These are phyloP conservation scores for Dendrocopos noguchii DNA, from an alignment of 2,113 vertebrate species.

Conservation along the genomic window DNA sequence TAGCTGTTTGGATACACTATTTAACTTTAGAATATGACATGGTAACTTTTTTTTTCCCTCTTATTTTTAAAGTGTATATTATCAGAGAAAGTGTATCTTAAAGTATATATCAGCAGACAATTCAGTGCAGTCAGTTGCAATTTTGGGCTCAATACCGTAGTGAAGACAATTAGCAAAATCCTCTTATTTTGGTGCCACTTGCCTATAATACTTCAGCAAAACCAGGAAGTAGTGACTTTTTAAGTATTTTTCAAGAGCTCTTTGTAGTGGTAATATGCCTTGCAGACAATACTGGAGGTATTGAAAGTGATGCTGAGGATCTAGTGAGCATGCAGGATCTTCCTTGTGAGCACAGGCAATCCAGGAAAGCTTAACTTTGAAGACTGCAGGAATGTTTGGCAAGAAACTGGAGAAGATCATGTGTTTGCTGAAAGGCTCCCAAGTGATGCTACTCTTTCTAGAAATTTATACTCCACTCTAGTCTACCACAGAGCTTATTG, in stretches of 20 bases:
- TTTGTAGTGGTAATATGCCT: neutral
- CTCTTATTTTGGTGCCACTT: no score
- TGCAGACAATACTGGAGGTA: neutral
- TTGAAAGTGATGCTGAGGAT: neutral
- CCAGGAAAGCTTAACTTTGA: neutral
- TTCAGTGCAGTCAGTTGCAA: no score
- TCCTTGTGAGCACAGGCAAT: neutral
- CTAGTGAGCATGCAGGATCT: neutral
- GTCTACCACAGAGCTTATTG: neutral
- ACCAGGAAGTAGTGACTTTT: no score
- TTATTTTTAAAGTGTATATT: neutral
- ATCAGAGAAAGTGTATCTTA: neutral
- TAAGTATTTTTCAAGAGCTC: neutral
- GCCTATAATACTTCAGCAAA: no score
- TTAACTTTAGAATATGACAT: neutral
- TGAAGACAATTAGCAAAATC: no score
- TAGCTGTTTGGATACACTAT: neutral
- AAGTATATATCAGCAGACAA: no score
- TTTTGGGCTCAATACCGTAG: no score
- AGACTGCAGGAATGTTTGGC: neutral
- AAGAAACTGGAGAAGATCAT: neutral
- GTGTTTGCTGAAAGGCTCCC: neutral
- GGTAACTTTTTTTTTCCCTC: neutral
- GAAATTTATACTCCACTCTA: neutral
- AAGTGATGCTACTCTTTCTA: neutral